Evolutionary conservation across 2,888 invertebrate genomes (phyloP).

Genomic region (Ganaspis brasiliensis): DNA sequence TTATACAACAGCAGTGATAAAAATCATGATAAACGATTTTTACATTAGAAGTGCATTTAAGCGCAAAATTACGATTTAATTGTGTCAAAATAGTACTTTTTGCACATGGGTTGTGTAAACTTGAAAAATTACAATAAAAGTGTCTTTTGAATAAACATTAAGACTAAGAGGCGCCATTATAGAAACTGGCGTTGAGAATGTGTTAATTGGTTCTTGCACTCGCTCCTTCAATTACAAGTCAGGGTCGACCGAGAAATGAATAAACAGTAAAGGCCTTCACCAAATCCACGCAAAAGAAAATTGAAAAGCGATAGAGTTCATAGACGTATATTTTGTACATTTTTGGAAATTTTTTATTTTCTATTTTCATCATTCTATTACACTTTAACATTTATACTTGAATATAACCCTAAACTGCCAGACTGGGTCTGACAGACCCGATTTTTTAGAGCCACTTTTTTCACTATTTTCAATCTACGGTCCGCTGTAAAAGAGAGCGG

Average conservation of each 20-base stretch:
- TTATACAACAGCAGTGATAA: no score
- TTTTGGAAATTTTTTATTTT: neutral
- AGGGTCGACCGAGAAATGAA: slow-evolving; percentile 32
- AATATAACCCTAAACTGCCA: no score
- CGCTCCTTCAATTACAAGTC: slow-evolving; percentile 38
- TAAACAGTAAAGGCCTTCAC: slow-evolving; percentile 36
- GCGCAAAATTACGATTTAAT: no score
- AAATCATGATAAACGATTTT: no score
- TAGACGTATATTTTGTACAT: neutral
- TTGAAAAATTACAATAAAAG: slow-evolving; percentile 11
- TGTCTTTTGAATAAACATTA: slow-evolving; percentile 16
- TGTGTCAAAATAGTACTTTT: no score
- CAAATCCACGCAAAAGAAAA: slow-evolving; percentile 28
- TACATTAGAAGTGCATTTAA: no score
- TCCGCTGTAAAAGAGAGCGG: no score
- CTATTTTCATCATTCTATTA: neutral
- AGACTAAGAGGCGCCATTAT: slow-evolving; percentile 37
- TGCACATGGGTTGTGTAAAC: neutral
- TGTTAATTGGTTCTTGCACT: slow-evolving; percentile 39
- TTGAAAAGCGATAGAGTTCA: slow-evolving; percentile 18
- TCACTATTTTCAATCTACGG: no score
- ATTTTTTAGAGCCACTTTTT: no score
- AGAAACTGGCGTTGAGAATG: slow-evolving; percentile 31
- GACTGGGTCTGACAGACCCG: no score
- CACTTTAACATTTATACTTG: neutral